These are phyloP conservation scores for Formica selysi DNA, from an alignment of 1,140 invertebrate genomes.

Conservation along the genomic window DNA sequence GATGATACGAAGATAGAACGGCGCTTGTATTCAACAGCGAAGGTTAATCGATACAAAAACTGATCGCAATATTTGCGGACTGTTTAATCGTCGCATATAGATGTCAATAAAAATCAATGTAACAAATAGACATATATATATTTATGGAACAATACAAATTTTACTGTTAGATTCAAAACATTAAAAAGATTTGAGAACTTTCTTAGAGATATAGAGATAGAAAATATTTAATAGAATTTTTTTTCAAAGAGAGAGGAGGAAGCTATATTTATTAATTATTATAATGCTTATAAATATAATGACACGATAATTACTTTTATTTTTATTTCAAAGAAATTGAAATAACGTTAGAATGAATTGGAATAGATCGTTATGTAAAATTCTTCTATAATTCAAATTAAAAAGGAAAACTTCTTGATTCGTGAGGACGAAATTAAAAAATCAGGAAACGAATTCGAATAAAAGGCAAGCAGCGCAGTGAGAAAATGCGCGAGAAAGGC, in stretches of 20 bases:
- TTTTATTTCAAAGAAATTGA: neutral
- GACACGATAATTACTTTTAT: neutral
- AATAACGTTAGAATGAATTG: constrained; percentile 15
- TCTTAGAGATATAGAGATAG: neutral
- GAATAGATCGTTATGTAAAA: constrained; percentile 11
- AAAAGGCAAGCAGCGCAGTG: neutral
- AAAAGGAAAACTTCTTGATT: constrained; percentile 34
- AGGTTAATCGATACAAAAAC: neutral
- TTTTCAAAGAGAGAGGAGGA: neutral
- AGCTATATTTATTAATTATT: constrained; percentile 1
- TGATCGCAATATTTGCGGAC: neutral
- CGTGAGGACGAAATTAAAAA: constrained; percentile 24
- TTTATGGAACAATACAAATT: constrained; percentile 10
- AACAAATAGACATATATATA: neutral
- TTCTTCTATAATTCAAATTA: constrained; percentile 43
- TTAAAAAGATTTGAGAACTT: neutral
- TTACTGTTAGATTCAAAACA: neutral
- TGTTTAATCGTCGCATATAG: neutral
- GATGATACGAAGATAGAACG: neutral
- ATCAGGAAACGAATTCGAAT: constrained; percentile 44
- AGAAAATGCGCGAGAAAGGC: constrained; percentile 14
- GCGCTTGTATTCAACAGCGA: neutral
- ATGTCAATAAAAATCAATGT: constrained; percentile 1
- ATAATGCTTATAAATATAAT: neutral
- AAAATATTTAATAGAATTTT: neutral